Percentiles rank a stretch among this genome's conserved stretches.
Conservation (phyloP, 2,888 invertebrate genomes). For the Thalpophila matura region DNA sequence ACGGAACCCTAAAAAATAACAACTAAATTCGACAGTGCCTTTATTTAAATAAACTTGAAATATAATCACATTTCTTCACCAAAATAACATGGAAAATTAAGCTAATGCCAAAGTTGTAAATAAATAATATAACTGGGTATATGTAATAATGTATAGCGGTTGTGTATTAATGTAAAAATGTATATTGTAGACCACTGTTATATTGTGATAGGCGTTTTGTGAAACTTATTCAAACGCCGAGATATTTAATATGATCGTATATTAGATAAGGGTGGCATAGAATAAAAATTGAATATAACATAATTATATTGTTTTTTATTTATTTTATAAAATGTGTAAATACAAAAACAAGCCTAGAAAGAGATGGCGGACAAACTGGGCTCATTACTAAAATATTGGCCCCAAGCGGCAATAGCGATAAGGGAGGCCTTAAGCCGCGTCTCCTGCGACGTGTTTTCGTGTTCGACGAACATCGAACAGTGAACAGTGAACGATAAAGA, state of each 20-base stretch:
- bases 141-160: slow-evolving; percentile 70
- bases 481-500: too few species aligned
- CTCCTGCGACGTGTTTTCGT: too few species aligned
- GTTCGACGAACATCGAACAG: too few species aligned
- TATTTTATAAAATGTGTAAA: background rate
- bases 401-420: too few species aligned
- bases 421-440: too few species aligned
- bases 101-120: slow-evolving; percentile 89
- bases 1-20: too few species aligned
- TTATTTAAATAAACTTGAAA: slow-evolving; percentile 13
- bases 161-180: slow-evolving; percentile 69
- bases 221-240: slow-evolving; percentile 39
- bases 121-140: slow-evolving; percentile 66
- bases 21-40: slow-evolving; percentile 43
- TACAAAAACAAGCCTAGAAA: background rate
- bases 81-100: slow-evolving; percentile 63
- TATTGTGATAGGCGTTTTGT: slow-evolving; percentile 69
- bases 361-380: too few species aligned
- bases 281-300: slow-evolving; percentile 67
- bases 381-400: too few species aligned
- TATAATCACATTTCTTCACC: slow-evolving; percentile 36
- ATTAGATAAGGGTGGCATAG: slow-evolving; percentile 69
- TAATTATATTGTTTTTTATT: slow-evolving; percentile 39
- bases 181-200: slow-evolving; percentile 62
- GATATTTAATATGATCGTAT: slow-evolving; percentile 49